A percentile compares a stretch with the other conserved stretches of the same genome.
Conservation (phyloP, 2,888 invertebrate genomes). For the Aphodius sticticus region DNA sequence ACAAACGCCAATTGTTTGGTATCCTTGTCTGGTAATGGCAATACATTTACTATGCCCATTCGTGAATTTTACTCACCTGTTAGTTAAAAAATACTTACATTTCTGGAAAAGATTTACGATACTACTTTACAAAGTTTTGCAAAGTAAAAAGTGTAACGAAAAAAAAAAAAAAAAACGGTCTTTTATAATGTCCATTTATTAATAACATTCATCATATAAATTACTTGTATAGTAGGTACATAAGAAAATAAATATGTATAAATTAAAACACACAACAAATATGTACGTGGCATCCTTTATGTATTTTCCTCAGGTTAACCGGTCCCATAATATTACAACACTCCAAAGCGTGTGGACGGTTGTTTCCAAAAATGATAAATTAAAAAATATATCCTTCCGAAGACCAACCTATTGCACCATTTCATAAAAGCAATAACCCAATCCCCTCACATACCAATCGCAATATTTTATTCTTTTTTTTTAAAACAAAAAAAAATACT, state of each 20-base stretch:
- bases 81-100: too few species aligned
- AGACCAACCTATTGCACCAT: background rate
- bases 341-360: background rate
- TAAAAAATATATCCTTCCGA: background rate
- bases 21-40: too few species aligned
- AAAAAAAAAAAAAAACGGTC: background rate
- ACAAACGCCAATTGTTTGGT: too few species aligned
- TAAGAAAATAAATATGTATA: slow-evolving; percentile 4
- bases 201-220: background rate
- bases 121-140: background rate
- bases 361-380: background rate
- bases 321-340: background rate
- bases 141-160: background rate
- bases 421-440: background rate
- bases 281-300: background rate
- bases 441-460: background rate
- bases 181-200: background rate
- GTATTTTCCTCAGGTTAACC: background rate
- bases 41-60: too few species aligned
- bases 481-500: background rate
- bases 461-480: background rate
- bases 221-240: background rate
- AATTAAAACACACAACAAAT: background rate
- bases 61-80: too few species aligned
- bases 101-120: too few species aligned